phyloP scores from a whole-genome alignment of 2,113 vertebrate genomes.

The Pseudorectes ferrugineus region DNA sequence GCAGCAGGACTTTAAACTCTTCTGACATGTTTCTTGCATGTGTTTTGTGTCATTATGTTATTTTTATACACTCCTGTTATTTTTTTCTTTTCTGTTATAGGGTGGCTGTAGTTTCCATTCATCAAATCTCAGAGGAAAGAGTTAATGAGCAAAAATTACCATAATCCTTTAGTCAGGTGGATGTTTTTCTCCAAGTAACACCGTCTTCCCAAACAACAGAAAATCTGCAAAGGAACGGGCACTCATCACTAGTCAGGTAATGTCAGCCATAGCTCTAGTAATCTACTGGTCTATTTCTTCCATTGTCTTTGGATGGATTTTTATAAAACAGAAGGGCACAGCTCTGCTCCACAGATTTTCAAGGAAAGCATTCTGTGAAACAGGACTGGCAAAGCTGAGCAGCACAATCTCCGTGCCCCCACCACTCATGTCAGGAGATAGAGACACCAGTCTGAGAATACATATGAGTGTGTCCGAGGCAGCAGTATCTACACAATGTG shows the following conservation, averaged over 20 bases:
- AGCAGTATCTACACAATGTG: neutral
- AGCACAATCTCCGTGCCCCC: neutral
- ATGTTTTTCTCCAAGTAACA: neutral
- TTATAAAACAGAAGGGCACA: neutral
- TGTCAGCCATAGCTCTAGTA: neutral
- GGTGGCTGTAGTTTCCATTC: neutral
- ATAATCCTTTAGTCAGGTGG: neutral
- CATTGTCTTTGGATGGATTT: neutral
- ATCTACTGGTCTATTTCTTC: neutral
- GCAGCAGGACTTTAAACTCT: neutral
- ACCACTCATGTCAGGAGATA: fast-evolving
- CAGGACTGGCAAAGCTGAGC: neutral
- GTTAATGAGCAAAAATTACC: neutral
- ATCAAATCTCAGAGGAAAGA: neutral
- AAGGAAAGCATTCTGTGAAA: neutral
- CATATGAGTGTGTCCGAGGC: fast-evolving
- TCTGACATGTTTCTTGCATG: neutral
- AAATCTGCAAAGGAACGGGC: neutral
- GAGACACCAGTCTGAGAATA: neutral
- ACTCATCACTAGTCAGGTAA: neutral
- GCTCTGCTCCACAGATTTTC: neutral
- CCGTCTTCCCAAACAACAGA: neutral
- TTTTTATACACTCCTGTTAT: neutral
- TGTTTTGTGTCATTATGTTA: neutral
- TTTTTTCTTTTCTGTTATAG: neutral